Conservation (phyloP, 2,797 vertebrate genomes). For the Glossophaga mutica region DNA sequence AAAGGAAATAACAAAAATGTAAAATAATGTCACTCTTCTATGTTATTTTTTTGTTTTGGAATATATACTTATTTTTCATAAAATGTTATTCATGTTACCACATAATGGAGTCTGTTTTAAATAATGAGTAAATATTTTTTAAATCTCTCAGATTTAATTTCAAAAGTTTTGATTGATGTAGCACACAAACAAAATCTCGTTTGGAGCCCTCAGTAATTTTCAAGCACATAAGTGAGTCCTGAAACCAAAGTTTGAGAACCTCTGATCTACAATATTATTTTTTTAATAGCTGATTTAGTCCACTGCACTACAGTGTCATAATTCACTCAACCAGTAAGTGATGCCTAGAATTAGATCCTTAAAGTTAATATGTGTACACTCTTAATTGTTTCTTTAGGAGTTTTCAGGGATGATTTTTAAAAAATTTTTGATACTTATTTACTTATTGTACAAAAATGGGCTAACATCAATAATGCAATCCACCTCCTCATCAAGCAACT, state of each 20-base stretch:
- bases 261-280: background rate
- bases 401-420: conserved; percentile 19
- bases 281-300: background rate
- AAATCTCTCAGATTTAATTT: background rate
- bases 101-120: background rate
- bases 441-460: background rate
- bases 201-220: background rate
- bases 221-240: background rate
- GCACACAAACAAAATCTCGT: background rate
- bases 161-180: background rate
- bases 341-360: background rate
- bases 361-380: background rate
- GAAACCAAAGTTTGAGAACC: background rate
- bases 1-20: background rate
- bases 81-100: background rate
- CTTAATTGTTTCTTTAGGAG: background rate
- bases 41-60: background rate
- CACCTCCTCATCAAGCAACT: background rate
- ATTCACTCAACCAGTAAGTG: background rate
- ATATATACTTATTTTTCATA: conserved; percentile 27
- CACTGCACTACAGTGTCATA: background rate
- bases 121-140: background rate
- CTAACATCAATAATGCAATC: background rate
- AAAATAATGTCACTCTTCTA: background rate
- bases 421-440: background rate